Evolutionary conservation across 2,113 vertebrate genomes (phyloP), one percentile per base, ranked within the genome.

Genomic region (Bagarius yarrelli): DNA sequence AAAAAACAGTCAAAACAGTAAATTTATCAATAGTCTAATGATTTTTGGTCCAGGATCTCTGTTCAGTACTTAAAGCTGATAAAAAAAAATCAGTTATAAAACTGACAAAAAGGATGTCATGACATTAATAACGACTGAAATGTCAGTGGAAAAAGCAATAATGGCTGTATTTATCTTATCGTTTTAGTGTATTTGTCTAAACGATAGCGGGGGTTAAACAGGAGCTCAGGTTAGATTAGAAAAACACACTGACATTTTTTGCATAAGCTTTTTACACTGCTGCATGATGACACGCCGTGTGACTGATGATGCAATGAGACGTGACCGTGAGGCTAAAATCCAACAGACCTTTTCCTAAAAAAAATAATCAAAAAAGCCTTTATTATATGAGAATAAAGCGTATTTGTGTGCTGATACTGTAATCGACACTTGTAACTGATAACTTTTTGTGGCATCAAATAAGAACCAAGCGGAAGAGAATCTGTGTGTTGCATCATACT

Each of bases 181-280:
- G 12, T 19, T 44, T 70, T 63, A 53, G 52, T 21, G 70, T 75
- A 9, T 75, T 79, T 82, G 57, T 53, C 11, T 14, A 47, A 77
- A 50, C 40, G 32, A 19, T 21, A 70, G 66, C 47, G 1, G 14
- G 1, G 14, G 25, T 69, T 56, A 69, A 6, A 40, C 36, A 40
- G 6, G 52, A 67, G 34, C 19, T 56, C 32, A 36, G 15, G 8
- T 25, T 79, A 79, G 77, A 79, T 79, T 34, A 25, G 30, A 76
- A 84, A 71, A 25, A n/a, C 34, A 83, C 60, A 79, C 3, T 9
- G 52, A 23, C 18, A 27, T 27, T 40, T 40, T 44, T 21, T 69
- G 36, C 15, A 8, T n/a, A n/a, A n/a, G 14, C 23, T 27, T 50
- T 71, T 12, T 18, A 44, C 36, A 47, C 15, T 25, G n/a, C 15